Evolutionary conservation across 1,140 invertebrate species (phyloP).

Genomic region (Drosophila lowei): DNA sequence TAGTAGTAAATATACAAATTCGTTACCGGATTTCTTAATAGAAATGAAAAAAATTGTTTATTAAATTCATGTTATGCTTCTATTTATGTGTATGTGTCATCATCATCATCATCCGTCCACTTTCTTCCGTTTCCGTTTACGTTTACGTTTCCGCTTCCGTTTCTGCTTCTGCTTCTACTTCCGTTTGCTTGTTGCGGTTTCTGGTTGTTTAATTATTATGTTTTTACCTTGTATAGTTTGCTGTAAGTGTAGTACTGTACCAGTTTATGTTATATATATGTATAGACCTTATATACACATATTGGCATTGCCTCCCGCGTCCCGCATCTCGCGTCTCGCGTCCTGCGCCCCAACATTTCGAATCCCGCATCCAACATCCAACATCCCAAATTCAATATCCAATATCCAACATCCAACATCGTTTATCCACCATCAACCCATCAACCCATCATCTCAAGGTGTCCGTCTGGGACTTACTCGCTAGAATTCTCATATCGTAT

Average conservation of each 20-base stretch:
- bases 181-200: conserved; percentile 26
- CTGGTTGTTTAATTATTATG: conserved; percentile 47
- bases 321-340: conserved; percentile 33
- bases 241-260: conserved; percentile 78
- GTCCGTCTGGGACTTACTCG: conserved; percentile 17
- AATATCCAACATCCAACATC: conserved; percentile 16
- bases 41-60: conserved; percentile 76
- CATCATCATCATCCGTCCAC: conserved; percentile 1
- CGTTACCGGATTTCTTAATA: conserved; percentile 77
- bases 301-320: conserved; percentile 34
- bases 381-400: conserved; percentile 9
- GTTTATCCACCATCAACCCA: conserved; percentile 36
- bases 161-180: conserved; percentile 32
- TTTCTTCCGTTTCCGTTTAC: conserved; percentile 42
- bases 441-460: conserved; percentile 8
- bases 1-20: conserved; percentile 80
- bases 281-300: conserved; percentile 66
- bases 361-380: conserved; percentile 31
- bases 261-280: conserved; percentile 50
- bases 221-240: conserved; percentile 80
- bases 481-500: conserved; percentile 30
- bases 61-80: conserved; percentile 76
- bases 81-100: conserved; percentile 64
- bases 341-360: conserved; percentile 5
- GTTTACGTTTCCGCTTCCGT: conserved; percentile 30